Evolutionary conservation across 2,888 invertebrate species (phyloP), one percentile per base, ranked within the genome.

Genomic region (Imbricaverruca yamaguchii): DNA sequence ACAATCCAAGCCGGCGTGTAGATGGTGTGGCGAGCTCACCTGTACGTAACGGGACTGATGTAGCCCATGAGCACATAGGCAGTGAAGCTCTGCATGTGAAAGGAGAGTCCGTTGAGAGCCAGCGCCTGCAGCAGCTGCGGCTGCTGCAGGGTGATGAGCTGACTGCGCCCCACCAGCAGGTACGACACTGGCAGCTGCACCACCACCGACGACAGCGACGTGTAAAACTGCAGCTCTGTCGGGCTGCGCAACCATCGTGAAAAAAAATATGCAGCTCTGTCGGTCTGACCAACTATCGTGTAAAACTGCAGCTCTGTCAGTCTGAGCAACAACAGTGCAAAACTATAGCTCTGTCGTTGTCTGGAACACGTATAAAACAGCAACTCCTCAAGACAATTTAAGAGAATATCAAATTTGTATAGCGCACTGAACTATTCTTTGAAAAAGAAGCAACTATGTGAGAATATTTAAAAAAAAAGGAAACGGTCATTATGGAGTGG

Each of bases 11-110:
- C 39, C 39, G 39, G 39, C 39, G 39, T 39, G 39, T 4, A 39
- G 39, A 39, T 39, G 39, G 4, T 39, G 39, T 39, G 39, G 39
- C 39, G 39, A 39, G 2, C 84, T 85, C 88, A 92, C 92, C 92
- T 92, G 86, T 93, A 93, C 57, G 93, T 93, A 23, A 93, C 93
- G 56, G 93, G 93, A 86, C 92, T 92, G 86, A 93, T 92, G 85
- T 92, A 93, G 86, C 92, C 92, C 92, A 93, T 93, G 83, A 93
- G 89, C 83, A 92, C 92, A 86, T 93, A 93, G 13, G 93, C 93
- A 77, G 92, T 92, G 85, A 93, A 92, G 86, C 92, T 92, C 90
- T 93, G 93, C 86, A 92, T 92, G 87, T 93, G 93, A 87, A 93
- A 93, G 87, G 92, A 92, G 59, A 93, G 86, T 81, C 93, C 93